Evolutionary conservation across 1,140 invertebrate genomes (phyloP).

Genomic region (Maniola jurtina): DNA sequence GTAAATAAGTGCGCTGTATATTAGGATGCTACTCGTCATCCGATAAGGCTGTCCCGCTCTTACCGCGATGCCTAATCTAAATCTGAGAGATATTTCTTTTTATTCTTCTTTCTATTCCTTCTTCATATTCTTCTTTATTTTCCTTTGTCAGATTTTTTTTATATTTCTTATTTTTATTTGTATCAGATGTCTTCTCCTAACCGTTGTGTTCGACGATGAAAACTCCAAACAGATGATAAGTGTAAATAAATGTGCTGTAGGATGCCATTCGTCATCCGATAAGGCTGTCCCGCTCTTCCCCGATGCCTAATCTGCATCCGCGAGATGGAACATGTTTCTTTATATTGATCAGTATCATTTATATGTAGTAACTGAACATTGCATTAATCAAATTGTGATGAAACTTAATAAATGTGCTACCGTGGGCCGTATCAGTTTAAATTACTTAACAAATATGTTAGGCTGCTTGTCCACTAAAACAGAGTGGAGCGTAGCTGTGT

Average conservation of each 20-base stretch:
- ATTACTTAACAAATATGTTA: no score
- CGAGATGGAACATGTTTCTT: slow-evolving; percentile 12
- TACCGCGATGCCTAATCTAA: slow-evolving; percentile 22
- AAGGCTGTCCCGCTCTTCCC: slow-evolving; percentile 16
- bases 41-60: slow-evolving; percentile 17
- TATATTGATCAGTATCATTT: slow-evolving; percentile 7
- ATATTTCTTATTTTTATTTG: no score
- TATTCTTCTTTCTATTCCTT: not conserved
- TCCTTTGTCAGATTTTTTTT: no score
- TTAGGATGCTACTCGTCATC: slow-evolving; percentile 24
- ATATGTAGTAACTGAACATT: not conserved
- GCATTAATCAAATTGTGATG: not conserved
- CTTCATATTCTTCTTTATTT: no score
- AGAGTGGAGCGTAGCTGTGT: no score
- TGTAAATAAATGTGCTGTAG: slow-evolving; percentile 11
- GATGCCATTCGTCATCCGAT: slow-evolving; percentile 26
- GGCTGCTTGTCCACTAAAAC: no score
- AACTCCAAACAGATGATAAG: slow-evolving; percentile 5
- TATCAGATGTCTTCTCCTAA: not conserved
- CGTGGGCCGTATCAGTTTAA: no score
- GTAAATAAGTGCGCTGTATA: slow-evolving; percentile 4
- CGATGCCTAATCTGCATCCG: slow-evolving; percentile 24
- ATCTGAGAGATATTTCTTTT: slow-evolving; percentile 13
- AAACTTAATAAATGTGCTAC: no score
- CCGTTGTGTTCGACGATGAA: not conserved